A percentile compares a stretch with the other conserved stretches of the same genome.
These are phyloP conservation scores for Cepaea hortensis DNA, from an alignment of 2,888 invertebrate species.

Conservation along the genomic window DNA sequence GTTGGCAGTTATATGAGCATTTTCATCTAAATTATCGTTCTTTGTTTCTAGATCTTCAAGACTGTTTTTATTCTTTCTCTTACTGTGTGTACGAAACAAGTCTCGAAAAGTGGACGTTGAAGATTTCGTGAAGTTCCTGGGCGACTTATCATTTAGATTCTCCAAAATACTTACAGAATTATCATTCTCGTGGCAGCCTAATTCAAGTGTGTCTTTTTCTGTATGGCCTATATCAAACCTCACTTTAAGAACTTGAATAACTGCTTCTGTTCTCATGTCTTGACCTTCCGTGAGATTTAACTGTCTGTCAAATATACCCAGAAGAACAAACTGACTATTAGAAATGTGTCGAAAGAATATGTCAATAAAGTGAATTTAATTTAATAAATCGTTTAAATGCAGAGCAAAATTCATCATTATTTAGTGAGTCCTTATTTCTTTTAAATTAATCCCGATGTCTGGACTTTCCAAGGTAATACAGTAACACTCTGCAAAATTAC, in stretches of 20 bases:
- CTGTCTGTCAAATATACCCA: not conserved
- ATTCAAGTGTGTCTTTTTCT: not conserved
- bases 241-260: not conserved
- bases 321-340: not conserved
- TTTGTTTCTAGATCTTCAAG: not conserved
- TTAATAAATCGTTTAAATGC: no score
- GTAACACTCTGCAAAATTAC: no score
- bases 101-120: conserved; percentile 10
- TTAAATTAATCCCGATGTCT: no score
- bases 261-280: not conserved
- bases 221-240: not conserved
- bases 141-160: not conserved
- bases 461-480: no score
- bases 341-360: not conserved
- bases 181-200: not conserved
- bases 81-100: conserved; percentile 17
- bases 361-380: not conserved
- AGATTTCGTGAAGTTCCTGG: not conserved
- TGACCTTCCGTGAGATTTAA: not conserved
- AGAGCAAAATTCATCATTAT: no score
- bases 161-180: not conserved
- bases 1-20: not conserved
- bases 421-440: no score
- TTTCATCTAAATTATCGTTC: not conserved
- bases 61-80: conserved; percentile 9